These are phyloP conservation scores for Ophioninae sp. DNA, from an alignment of 2,888 invertebrate species.

Conservation along the genomic window DNA sequence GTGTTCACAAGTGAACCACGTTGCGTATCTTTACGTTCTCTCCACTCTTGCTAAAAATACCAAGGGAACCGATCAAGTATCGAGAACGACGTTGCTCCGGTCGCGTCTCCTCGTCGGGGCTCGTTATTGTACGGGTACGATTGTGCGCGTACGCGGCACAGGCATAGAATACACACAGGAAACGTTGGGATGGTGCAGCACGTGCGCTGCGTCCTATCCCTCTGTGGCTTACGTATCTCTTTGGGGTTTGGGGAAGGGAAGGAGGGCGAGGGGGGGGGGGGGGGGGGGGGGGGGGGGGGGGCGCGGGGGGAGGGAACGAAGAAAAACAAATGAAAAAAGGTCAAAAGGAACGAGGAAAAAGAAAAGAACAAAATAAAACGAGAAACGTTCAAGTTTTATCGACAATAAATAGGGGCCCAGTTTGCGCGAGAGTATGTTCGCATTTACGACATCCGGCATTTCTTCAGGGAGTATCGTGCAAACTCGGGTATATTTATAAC, in stretches of 20 bases:
- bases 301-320: constrained; percentile 30
- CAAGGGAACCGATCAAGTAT: constrained; percentile 73
- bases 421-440: constrained; percentile 22
- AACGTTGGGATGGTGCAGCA: constrained; percentile 35
- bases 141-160: no score
- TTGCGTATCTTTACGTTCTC: constrained; percentile 27
- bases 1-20: constrained; percentile 37
- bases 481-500: constrained; percentile 21
- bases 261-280: constrained; percentile 39
- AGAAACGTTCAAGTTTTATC: constrained; percentile 29
- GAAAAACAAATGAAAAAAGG: constrained; percentile 3
- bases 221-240: constrained; percentile 18
- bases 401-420: constrained; percentile 45
- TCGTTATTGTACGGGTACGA: constrained; percentile 5
- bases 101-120: constrained; percentile 55
- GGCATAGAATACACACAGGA: neutral
- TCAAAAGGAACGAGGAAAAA: neutral
- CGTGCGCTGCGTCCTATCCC: constrained; percentile 50
- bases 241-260: constrained; percentile 34
- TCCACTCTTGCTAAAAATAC: constrained; percentile 72
- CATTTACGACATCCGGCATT: constrained; percentile 48
- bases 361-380: neutral
- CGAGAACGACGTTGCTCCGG: constrained; percentile 68
- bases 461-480: constrained; percentile 2
- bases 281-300: constrained; percentile 38